phyloP scores from a whole-genome alignment of 2,888 invertebrate genomes.

The Scaptomyza cyrtandrae region DNA sequence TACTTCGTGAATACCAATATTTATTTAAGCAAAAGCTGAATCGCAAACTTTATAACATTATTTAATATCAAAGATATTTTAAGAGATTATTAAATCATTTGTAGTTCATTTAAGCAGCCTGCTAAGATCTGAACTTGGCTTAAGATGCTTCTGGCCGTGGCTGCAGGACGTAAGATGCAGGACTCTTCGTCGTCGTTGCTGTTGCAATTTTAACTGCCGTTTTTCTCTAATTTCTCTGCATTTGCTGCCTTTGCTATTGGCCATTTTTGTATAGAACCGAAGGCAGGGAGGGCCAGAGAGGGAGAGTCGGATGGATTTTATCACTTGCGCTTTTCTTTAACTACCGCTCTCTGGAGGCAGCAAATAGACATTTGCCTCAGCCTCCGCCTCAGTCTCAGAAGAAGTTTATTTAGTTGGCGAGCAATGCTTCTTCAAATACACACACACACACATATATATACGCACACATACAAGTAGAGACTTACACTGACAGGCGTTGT shows the following conservation, averaged over 20 bases:
- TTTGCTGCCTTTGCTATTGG: conserved; percentile 43
- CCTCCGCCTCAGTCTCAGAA: conserved; percentile 41
- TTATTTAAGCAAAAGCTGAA: neutral
- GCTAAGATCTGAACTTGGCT: conserved; percentile 25
- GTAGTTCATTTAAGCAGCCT: conserved; percentile 31
- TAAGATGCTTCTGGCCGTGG: conserved; percentile 43
- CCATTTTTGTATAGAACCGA: conserved; percentile 37
- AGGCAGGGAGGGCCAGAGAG: neutral
- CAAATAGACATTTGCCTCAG: conserved; percentile 42
- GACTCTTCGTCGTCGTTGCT: conserved; percentile 15
- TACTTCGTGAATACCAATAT: too few species aligned
- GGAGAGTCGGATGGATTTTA: conserved; percentile 33
- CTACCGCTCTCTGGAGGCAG: conserved; percentile 33
- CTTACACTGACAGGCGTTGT: conserved; percentile 76
- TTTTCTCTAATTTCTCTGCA: conserved; percentile 66
- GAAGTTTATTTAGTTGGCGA: conserved; percentile 75
- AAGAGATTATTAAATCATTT: conserved; percentile 1
- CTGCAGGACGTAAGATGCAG: conserved; percentile 6
- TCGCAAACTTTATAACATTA: neutral
- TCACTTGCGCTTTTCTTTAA: conserved; percentile 68
- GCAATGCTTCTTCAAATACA: conserved; percentile 57
- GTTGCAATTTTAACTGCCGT: conserved; percentile 65
- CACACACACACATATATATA: conserved; percentile 23
- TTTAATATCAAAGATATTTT: neutral
- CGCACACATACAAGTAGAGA: conserved; percentile 22